Conservation (phyloP, 1,140 invertebrate species). For the Laupala kohalensis region DNA sequence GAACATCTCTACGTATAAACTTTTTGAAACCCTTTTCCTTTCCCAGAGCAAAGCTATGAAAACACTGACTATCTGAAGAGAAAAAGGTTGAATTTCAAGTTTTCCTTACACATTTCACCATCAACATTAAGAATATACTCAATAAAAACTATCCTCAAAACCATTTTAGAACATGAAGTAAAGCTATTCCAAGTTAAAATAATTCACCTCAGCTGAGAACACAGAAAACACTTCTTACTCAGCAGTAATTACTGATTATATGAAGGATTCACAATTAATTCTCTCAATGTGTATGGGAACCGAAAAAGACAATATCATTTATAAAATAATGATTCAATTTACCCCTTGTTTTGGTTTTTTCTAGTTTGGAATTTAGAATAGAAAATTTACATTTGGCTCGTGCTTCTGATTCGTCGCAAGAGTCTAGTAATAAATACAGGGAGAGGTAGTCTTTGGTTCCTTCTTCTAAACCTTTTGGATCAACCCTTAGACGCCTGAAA, state of each 20-base stretch:
- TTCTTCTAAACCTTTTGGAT: constrained; percentile 98
- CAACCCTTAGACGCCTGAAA: constrained; percentile 89
- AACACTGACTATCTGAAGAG: constrained; percentile 66
- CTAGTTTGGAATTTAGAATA: constrained; percentile 97
- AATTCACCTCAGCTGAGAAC: too few species aligned
- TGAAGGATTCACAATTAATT: too few species aligned
- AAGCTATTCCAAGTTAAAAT: too few species aligned
- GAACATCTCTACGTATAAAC: constrained; percentile 94
- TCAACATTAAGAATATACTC: too few species aligned
- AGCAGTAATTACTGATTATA: too few species aligned
- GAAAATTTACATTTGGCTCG: constrained; percentile 99
- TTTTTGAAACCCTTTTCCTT: constrained; percentile 99
- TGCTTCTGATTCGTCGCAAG: constrained; percentile 99
- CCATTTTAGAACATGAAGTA: too few species aligned
- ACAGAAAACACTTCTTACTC: too few species aligned
- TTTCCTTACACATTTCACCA: too few species aligned
- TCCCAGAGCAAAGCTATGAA: constrained; percentile 97
- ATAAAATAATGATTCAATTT: constrained; percentile 23
- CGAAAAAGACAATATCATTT: background rate
- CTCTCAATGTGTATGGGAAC: background rate
- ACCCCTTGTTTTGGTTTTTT: constrained; percentile 99
- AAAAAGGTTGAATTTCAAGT: too few species aligned
- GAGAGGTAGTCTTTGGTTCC: constrained; percentile 99
- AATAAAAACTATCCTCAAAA: too few species aligned
- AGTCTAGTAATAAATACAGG: constrained; percentile 93